Evolutionary conservation across 2,888 invertebrate species (phyloP).

Genomic region (Pimpla rufipes): DNA sequence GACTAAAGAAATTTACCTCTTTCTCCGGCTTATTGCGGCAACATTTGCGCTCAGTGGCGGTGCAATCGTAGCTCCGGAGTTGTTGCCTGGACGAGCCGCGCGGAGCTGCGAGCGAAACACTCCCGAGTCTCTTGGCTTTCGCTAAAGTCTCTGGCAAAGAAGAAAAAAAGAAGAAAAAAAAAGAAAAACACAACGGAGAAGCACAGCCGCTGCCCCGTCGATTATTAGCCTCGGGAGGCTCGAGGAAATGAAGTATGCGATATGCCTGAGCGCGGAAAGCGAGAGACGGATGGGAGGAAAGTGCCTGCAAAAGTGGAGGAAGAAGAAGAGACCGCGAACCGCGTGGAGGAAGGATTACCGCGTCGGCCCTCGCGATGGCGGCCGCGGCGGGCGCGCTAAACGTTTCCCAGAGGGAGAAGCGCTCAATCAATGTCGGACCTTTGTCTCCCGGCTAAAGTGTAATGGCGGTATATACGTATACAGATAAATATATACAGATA

Average conservation of each 20-base stretch:
- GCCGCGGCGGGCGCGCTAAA: conserved; percentile 75
- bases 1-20: conserved; percentile 32
- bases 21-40: conserved; percentile 23
- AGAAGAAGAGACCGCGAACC: not conserved
- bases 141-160: conserved; percentile 21
- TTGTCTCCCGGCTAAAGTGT: conserved; percentile 60
- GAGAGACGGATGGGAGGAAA: conserved; percentile 37
- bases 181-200: conserved; percentile 1
- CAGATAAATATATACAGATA: not conserved
- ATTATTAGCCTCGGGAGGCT: conserved; percentile 61
- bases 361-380: conserved; percentile 57
- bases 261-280: conserved; percentile 59
- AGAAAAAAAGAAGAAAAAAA: conserved; percentile 6
- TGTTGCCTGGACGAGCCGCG: conserved; percentile 11
- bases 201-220: conserved; percentile 15
- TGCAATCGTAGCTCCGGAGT: conserved; percentile 28
- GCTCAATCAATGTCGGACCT: conserved; percentile 76
- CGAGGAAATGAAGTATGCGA: conserved; percentile 67
- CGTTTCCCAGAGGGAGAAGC: conserved; percentile 81
- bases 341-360: conserved; percentile 53
- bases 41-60: conserved; percentile 7
- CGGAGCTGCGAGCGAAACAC: conserved; percentile 23
- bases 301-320: conserved; percentile 13
- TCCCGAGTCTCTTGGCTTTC: conserved; percentile 18
- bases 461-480: conserved; percentile 46